Evolutionary conservation across 2,797 vertebrate species (phyloP), one percentile per base, ranked within the genome.

Genomic region (Urocyon cinereoargenteus): DNA sequence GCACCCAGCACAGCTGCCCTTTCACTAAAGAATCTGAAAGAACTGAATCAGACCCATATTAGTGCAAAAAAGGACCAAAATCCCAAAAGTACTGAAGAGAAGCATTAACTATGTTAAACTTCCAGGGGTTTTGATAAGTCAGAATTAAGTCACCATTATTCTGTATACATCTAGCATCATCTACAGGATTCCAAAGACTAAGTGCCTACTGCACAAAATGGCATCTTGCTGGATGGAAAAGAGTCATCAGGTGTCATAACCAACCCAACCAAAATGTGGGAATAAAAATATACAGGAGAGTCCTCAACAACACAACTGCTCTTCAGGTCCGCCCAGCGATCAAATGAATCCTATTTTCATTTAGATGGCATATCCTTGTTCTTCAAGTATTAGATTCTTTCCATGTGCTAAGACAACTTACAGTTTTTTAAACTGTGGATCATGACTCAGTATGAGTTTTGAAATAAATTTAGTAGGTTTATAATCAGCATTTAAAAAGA

Each of bases 1-100:
- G 82, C 93, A 98, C 86, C 94, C 96, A 94, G 87, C 62, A 28
- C 90, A 88, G 90, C 96, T 97, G 94, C 97, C 96, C 96, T 98
- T 98, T 98, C 98, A 95, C 96, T 40, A 88, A 86, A 4, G 83
- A 55, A 34, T 5, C 36, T 24, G 28, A 86, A 53, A 51, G 15
- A 95, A 61, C 28, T 83, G 8, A 62, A 86, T 89, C 13, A 86
- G 45, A 82, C 2, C 19, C 59, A 64, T 45, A 3, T 86, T 55
- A 49, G 49, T 11, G 61, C 18, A 57, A 55, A 92, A 92, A 77
- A 94, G 11, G 8, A 83, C n/a, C 6, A 53, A 92, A 19, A 18
- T 86, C 40, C 36, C 59, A 31, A n/a, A 89, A 79, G 22, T 57
- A 6, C 49, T 45, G 6, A 75, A 68, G 18, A 68, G 31, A 91